Percentiles rank a stretch among this genome's conserved stretches.
Evolutionary conservation across 1,140 invertebrate species (phyloP).

Genomic region (Drosophila malerkotliana): DNA sequence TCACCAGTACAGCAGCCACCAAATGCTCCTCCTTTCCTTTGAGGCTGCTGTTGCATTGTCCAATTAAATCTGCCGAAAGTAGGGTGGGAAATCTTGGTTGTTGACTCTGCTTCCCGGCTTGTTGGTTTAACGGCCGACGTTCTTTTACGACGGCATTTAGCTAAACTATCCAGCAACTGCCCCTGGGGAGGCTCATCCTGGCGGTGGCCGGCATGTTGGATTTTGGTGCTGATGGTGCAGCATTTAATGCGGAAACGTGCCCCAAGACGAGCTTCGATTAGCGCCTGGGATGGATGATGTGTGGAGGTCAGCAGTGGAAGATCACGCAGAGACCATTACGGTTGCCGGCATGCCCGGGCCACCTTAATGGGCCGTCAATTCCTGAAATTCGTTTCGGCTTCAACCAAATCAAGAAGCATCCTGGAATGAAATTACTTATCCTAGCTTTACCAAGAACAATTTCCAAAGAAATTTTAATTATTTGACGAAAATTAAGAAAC

Average conservation of each 20-base stretch:
- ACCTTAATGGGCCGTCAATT: conserved; percentile 52
- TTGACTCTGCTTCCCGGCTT: conserved; percentile 7
- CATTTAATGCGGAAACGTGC: conserved; percentile 72
- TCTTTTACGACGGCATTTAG: conserved; percentile 75
- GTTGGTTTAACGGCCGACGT: conserved; percentile 46
- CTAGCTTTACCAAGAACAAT: too few species aligned
- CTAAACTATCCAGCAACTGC: conserved; percentile 64
- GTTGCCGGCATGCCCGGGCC: conserved; percentile 45
- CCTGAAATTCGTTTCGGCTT: conserved; percentile 5
- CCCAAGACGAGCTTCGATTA: conserved; percentile 55
- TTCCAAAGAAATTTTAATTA: too few species aligned
- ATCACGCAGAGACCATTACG: conserved; percentile 67
- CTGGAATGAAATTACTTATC: neutral
- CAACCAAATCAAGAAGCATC: conserved; percentile 18
- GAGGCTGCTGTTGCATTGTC: conserved; percentile 35
- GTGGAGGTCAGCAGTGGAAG: conserved; percentile 25
- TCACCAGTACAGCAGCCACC: conserved; percentile 4
- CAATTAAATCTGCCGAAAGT: conserved; percentile 66
- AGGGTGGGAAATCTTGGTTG: conserved; percentile 54
- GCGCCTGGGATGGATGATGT: conserved; percentile 19
- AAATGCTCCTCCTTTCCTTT: conserved; percentile 1
- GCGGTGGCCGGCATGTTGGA: conserved; percentile 9
- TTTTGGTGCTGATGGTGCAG: conserved; percentile 54
- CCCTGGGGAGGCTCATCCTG: conserved; percentile 27
- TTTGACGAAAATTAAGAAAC: too few species aligned